These are phyloP conservation scores for Anoplopoma fimbria DNA, from an alignment of 2,113 vertebrate genomes.

Conservation along the genomic window DNA sequence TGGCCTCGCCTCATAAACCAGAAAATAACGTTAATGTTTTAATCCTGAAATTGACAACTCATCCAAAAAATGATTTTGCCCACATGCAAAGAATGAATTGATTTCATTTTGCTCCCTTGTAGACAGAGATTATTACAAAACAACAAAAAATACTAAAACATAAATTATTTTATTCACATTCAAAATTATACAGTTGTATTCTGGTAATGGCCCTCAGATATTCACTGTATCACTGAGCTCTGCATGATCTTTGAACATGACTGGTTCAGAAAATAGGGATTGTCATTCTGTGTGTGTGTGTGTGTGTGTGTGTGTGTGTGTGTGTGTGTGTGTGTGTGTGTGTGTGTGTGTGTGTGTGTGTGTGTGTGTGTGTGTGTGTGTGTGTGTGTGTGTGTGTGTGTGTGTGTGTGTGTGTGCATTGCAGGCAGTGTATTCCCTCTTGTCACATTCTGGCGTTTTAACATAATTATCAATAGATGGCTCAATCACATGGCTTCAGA, in stretches of 20 bases:
- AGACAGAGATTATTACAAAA: background rate
- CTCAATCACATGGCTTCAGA: background rate
- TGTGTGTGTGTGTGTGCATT: background rate
- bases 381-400: constrained; percentile 1
- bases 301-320: background rate
- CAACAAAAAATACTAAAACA: constrained; percentile 3
- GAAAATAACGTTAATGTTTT: background rate
- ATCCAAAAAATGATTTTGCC: too few relatives aligned
- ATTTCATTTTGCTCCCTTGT: background rate
- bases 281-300: background rate
- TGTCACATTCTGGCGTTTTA: background rate
- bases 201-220: background rate
- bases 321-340: background rate
- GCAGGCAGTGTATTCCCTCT: background rate
- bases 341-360: background rate
- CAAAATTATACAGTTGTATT: background rate
- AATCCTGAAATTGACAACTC: background rate
- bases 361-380: background rate
- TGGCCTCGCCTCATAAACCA: too few relatives aligned
- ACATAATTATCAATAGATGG: background rate
- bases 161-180: background rate
- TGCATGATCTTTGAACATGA: background rate
- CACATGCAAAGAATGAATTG: background rate
- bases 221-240: background rate
- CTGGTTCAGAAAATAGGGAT: background rate